A percentile compares a stretch with the other conserved stretches of the same genome.
Evolutionary conservation across 2,888 invertebrate genomes (phyloP).

Genomic region (Limnephilus rhombicus): DNA sequence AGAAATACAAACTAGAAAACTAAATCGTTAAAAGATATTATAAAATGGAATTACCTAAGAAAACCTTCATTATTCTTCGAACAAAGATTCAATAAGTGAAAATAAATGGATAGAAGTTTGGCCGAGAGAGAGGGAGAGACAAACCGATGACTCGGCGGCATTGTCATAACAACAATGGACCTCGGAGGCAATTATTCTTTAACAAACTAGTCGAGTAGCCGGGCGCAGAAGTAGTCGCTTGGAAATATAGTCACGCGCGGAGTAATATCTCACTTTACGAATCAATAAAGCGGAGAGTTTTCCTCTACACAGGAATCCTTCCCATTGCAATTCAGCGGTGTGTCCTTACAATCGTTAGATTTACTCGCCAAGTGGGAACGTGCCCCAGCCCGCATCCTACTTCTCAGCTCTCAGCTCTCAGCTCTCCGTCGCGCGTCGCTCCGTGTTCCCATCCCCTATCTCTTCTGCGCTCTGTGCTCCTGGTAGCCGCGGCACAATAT

Average conservation of each 20-base stretch:
- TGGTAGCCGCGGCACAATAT: neutral
- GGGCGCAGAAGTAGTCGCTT: constrained; percentile 25
- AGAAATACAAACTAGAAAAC: neutral
- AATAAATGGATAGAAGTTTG: constrained; percentile 14
- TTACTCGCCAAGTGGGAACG: constrained; percentile 59
- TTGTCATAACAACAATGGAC: constrained; percentile 17
- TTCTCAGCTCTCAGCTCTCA: constrained; percentile 14
- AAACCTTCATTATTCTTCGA: neutral
- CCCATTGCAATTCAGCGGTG: constrained; percentile 63
- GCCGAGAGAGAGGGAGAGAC: neutral
- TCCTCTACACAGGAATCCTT: constrained; percentile 48
- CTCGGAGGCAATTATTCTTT: constrained; percentile 47
- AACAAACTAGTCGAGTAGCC: constrained; percentile 35
- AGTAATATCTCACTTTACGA: constrained; percentile 57
- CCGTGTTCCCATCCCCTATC: neutral
- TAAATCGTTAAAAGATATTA: neutral
- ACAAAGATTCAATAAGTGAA: constrained; percentile 19
- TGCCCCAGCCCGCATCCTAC: constrained; percentile 54
- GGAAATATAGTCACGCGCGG: constrained; percentile 42
- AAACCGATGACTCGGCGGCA: constrained; percentile 35
- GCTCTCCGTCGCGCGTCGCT: neutral
- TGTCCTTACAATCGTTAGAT: constrained; percentile 64
- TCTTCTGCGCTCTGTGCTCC: neutral
- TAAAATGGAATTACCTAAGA: neutral
- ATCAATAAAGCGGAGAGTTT: constrained; percentile 61